Evolutionary conservation across 2,888 invertebrate genomes (phyloP), one percentile per base, ranked within the genome.

Genomic region (Chalcis sispes): DNA sequence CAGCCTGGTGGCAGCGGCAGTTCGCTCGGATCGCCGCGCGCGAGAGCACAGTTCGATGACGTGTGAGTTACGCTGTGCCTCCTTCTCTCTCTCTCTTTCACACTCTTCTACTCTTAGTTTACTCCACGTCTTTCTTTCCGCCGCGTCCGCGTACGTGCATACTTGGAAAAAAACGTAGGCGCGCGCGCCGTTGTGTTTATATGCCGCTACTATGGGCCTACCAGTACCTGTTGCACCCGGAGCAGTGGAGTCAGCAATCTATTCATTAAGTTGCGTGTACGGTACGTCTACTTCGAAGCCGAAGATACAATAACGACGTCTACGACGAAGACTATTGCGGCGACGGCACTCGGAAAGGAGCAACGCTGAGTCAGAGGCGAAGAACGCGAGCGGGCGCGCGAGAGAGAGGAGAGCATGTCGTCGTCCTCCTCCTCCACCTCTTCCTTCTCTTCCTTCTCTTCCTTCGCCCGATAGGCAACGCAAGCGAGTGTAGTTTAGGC

Each of bases 11-110:
- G 13, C 36, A 13, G 10, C 32, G 25, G 40, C 64, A 77, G 76
- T 77, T 32, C 23, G 72, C 67, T 69, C 67, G 72, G 56, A 77
- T 58, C 67, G 48, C 62, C 67, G 69, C 58, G 54, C 72, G 72
- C 69, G 76, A 40, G 54, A 72, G 76, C 59, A 72, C 36, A 27
- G 36, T 7, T 7, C 13, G 2, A n/a, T 36, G 46, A 8, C 25
- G 54, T 48, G 46, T 13, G 61, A 23, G 20, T 32, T 48, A 54
- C 23, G 40, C 27, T 25, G 59, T 36, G 36, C 58, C 18, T 20
- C 20, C 8, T 3, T 20, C 2, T 50, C 50, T 50, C 2, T 50
- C 50, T 50, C 20, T 20, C 20, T 50, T 50, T 15, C 46, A 10
- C 46, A 10, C 46, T 46, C 46, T 46, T 46, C 13, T 15, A 32